phyloP scores from a whole-genome alignment of 2,113 vertebrate species.

The Murina feae region DNA sequence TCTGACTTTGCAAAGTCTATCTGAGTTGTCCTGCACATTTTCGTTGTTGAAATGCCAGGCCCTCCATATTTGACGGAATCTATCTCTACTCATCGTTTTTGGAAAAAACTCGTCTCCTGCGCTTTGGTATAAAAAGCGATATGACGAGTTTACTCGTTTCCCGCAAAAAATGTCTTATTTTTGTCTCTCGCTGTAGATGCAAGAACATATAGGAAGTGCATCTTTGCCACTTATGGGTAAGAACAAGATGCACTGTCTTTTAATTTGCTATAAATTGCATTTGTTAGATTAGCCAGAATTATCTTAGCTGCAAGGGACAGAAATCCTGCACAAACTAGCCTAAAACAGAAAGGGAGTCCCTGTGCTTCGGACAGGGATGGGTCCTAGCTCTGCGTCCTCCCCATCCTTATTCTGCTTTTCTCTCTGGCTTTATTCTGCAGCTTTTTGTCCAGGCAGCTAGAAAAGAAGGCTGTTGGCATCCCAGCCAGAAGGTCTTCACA shows the following conservation, averaged over 20 bases:
- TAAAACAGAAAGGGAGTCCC: background rate
- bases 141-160: too few relatives aligned
- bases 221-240: background rate
- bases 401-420: background rate
- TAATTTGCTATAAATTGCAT: constrained; percentile 4
- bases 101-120: too few relatives aligned
- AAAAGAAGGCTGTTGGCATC: background rate
- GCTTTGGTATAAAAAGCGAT: too few relatives aligned
- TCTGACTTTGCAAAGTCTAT: too few relatives aligned
- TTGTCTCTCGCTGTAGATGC: background rate
- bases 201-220: background rate
- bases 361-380: background rate
- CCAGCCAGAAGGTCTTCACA: background rate
- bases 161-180: too few relatives aligned
- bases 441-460: background rate
- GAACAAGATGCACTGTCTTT: background rate
- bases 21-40: too few relatives aligned
- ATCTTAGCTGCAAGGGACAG: constrained; percentile 2
- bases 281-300: constrained; percentile 37
- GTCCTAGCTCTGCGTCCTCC: background rate
- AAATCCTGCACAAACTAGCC: constrained; percentile 35
- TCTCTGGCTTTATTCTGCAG: background rate
- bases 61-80: too few relatives aligned
- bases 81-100: too few relatives aligned
- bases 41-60: too few relatives aligned